phyloP scores from a whole-genome alignment of 2,888 invertebrate species.

The Eulithis testata region DNA sequence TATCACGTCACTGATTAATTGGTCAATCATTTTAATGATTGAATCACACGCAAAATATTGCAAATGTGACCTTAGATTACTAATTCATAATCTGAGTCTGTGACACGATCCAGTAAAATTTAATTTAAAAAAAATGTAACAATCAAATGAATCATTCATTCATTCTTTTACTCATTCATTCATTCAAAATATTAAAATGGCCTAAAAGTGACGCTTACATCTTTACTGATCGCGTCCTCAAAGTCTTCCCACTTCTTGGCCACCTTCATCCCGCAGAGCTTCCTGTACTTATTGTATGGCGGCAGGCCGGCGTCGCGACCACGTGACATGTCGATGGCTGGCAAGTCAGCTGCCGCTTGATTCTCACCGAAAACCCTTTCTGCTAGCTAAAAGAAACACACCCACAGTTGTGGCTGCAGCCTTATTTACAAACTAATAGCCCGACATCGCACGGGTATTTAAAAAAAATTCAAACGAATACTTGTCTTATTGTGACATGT shows the following conservation, averaged over 20 bases:
- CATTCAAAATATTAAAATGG: background rate
- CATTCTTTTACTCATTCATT: too few relatives aligned
- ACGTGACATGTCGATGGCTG: constrained; percentile 57
- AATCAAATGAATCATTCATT: too few relatives aligned
- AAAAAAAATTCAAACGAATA: too few relatives aligned
- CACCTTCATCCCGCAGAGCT: constrained; percentile 90
- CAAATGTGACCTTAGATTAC: too few relatives aligned
- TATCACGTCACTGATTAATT: too few relatives aligned
- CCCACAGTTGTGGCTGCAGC: background rate
- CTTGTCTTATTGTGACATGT: too few relatives aligned
- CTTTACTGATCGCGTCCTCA: constrained; percentile 86
- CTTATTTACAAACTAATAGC: background rate
- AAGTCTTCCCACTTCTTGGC: constrained; percentile 89
- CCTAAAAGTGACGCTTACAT: constrained; percentile 42
- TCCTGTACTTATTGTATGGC: constrained; percentile 93
- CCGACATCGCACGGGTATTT: too few relatives aligned
- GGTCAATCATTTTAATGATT: too few relatives aligned
- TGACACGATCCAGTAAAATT: too few relatives aligned
- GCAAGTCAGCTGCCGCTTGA: constrained; percentile 48
- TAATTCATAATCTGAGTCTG: too few relatives aligned
- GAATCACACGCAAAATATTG: too few relatives aligned
- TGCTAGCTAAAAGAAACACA: background rate
- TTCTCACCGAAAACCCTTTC: constrained; percentile 29
- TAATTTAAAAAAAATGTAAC: too few relatives aligned
- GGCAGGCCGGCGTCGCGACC: constrained; percentile 92